Evolutionary conservation across 2,888 invertebrate species (phyloP), one percentile per base, ranked within the genome.

Genomic region (Caenorhabditis parvicauda): DNA sequence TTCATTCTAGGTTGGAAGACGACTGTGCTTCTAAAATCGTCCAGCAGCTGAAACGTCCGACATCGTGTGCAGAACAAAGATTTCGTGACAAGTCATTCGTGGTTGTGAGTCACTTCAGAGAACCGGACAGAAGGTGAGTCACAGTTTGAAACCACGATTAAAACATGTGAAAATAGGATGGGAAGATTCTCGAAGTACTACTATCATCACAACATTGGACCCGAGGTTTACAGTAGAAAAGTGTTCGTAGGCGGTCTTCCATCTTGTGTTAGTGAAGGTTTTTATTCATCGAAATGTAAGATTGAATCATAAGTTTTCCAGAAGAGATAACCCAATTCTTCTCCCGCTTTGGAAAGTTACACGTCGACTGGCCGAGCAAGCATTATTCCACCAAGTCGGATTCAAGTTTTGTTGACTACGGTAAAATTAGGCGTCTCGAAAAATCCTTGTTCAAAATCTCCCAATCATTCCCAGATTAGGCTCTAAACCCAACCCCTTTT

Each of bases 331-430:
- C 93, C 60, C 90, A 91, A 49, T 94, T 94, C 83, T 96, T 96
- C 86, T 88, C 94, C 58, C 89, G 93, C 75, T 96, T 96, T 83
- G 96, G 96, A 28, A 92, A 92, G 37, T 86, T 96, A 77, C 92
- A 94, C 75, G 95, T 96, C 66, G 96, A 96, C 85, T 96, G 96
- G 96, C 96, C 96, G 12, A 96, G 96, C 85, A 96, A 96, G 41
- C 52, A 54, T 14, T 54, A 51, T 22, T 45, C 46, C 32, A n/a
- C 19, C 32, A 63, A 63, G 43, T 62, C 54, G 7, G 61, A 61
- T 22, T 57, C 61, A 4, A 54, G n/a, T n/a, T n/a, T n/a, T n/a
- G n/a, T n/a, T n/a, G n/a, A n/a, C n/a, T n/a, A n/a, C n/a, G n/a
- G n/a, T n/a, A n/a, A n/a, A n/a, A n/a, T n/a, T n/a, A n/a, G n/a